Evolutionary conservation across 2,113 vertebrate genomes (phyloP).

Genomic region (Fulica atra): DNA sequence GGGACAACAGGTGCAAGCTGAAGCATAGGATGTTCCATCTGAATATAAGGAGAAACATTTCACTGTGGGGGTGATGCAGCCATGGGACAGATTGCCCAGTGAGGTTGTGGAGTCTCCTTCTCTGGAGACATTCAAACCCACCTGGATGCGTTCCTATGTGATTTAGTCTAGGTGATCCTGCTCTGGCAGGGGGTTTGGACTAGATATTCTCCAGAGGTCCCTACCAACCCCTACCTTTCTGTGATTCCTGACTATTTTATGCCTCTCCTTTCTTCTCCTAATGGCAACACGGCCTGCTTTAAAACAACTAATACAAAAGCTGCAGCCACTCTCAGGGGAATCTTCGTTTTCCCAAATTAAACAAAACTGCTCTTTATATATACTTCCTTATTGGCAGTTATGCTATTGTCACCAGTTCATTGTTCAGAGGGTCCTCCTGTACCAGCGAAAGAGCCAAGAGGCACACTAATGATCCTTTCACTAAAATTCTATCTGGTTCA

Average conservation of each 20-base stretch:
- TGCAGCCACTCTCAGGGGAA: not conserved
- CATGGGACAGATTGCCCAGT: too few species aligned
- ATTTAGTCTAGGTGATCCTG: too few species aligned
- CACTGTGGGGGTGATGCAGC: too few species aligned
- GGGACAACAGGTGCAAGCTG: too few species aligned
- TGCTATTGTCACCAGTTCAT: not conserved
- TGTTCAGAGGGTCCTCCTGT: not conserved
- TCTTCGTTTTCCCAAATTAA: not conserved
- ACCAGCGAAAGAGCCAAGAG: not conserved
- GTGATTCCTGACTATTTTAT: not conserved
- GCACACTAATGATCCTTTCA: not conserved
- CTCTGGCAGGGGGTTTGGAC: too few species aligned
- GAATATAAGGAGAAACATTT: too few species aligned
- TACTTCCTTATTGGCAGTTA: not conserved
- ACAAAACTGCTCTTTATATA: not conserved
- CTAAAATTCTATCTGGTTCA: not conserved
- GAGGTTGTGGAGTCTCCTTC: too few species aligned
- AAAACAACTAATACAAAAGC: not conserved
- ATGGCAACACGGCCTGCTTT: fast-evolving
- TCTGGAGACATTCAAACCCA: too few species aligned
- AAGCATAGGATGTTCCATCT: too few species aligned
- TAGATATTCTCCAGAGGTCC: too few species aligned
- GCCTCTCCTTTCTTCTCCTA: not conserved
- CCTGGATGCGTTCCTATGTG: too few species aligned
- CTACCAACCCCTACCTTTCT: too few species aligned